Conservation (phyloP, 2,797 vertebrate species). For the Pterois miles region DNA sequence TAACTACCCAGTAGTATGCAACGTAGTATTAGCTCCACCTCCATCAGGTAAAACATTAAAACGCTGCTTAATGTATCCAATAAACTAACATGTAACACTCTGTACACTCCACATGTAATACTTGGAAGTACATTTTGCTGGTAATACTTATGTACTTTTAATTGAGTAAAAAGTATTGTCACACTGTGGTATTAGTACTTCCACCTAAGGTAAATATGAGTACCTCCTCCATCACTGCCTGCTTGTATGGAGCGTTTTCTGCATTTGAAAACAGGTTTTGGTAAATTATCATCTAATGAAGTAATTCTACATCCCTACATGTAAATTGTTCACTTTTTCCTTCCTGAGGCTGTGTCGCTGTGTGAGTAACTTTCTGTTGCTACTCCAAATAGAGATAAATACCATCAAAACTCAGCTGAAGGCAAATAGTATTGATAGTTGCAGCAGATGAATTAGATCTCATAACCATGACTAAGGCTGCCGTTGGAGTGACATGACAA, state of each 20-base stretch:
- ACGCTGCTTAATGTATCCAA: too few species aligned
- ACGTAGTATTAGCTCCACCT: too few species aligned
- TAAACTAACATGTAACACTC: too few species aligned
- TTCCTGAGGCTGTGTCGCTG: too few species aligned
- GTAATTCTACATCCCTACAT: not conserved
- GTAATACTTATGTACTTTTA: not conserved
- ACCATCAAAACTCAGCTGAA: not conserved
- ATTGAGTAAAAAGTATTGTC: not conserved
- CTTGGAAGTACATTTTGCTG: too few species aligned
- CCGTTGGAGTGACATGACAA: slow-evolving; percentile 53
- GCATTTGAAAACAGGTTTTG: not conserved
- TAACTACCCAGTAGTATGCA: too few species aligned
- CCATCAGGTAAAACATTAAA: too few species aligned
- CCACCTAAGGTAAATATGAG: too few species aligned
- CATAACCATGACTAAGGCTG: not conserved
- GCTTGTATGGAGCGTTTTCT: not conserved
- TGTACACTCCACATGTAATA: too few species aligned
- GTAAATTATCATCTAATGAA: not conserved
- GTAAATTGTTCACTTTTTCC: too few species aligned
- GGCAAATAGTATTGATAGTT: too few species aligned
- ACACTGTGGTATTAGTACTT: not conserved
- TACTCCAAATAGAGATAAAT: not conserved
- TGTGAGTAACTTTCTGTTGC: too few species aligned
- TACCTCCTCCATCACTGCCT: not conserved
- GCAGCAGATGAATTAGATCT: not conserved